Percentiles rank a stretch among this genome's conserved stretches.
Conservation (phyloP, 2,797 vertebrate genomes). For the Brotula barbata region DNA sequence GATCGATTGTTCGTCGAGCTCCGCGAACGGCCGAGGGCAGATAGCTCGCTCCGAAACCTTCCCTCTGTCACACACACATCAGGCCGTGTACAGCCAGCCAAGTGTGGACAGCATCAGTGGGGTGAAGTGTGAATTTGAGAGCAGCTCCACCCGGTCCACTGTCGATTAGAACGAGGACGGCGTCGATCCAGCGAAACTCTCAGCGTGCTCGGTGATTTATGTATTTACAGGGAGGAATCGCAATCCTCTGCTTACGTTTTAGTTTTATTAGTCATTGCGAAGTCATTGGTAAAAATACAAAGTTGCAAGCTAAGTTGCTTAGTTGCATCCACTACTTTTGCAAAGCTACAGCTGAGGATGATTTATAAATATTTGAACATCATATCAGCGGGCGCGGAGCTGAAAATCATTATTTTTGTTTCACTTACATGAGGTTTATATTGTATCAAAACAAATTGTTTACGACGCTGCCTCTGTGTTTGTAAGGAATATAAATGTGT, state of each 20-base stretch:
- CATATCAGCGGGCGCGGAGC: slow-evolving; percentile 31
- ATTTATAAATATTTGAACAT: slow-evolving; percentile 26
- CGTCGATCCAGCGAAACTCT: too few species aligned
- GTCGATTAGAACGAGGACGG: slow-evolving; percentile 50
- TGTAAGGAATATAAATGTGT: slow-evolving; percentile 41
- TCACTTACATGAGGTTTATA: slow-evolving; percentile 48
- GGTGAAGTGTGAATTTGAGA: slow-evolving; percentile 83
- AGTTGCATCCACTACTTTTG: slow-evolving; percentile 33
- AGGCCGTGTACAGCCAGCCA: slow-evolving; percentile 79
- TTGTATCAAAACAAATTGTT: slow-evolving; percentile 29
- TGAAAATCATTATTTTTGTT: slow-evolving; percentile 44
- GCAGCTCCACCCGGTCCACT: slow-evolving; percentile 64
- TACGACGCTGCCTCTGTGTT: slow-evolving; percentile 64
- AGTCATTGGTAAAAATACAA: slow-evolving; percentile 18
- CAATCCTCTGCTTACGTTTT: slow-evolving; percentile 37
- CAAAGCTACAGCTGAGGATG: slow-evolving; percentile 31
- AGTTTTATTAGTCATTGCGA: slow-evolving; percentile 32
- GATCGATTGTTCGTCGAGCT: slow-evolving; percentile 71
- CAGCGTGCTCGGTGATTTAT: too few species aligned
- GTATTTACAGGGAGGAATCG: slow-evolving; percentile 20
- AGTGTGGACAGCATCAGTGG: slow-evolving; percentile 82
- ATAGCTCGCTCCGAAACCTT: slow-evolving; percentile 82
- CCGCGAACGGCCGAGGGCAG: slow-evolving; percentile 61
- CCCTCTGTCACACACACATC: slow-evolving; percentile 77
- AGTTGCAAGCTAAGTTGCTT: slow-evolving; percentile 25